Conservation (phyloP, 2,113 vertebrate species). For the Capra hircus region DNA sequence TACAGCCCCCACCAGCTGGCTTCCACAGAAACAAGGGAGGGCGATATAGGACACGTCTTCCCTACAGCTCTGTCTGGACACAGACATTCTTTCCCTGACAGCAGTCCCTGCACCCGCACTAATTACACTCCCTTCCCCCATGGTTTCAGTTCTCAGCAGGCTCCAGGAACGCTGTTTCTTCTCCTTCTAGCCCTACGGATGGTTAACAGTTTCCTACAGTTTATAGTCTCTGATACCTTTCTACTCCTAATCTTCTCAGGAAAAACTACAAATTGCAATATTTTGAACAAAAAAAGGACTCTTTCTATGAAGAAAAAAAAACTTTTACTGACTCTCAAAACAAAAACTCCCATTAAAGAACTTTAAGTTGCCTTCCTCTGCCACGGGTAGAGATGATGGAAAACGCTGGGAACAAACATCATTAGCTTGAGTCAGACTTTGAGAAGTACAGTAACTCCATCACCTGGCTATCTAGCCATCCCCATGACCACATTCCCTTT, state of each 20-base stretch:
- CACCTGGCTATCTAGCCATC: background rate
- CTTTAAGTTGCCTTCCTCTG: background rate
- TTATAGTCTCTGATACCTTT: background rate
- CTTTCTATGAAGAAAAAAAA: background rate
- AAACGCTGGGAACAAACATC: background rate
- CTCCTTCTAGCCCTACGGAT: background rate
- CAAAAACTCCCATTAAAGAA: background rate
- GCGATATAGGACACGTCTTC: background rate
- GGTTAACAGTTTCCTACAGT: background rate
- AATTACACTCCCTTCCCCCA: background rate
- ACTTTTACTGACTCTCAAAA: background rate
- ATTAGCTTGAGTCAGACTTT: background rate
- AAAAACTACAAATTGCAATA: background rate
- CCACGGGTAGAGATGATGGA: background rate
- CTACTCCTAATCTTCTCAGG: background rate
- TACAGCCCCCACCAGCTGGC: background rate
- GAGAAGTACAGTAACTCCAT: background rate
- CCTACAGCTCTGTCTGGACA: background rate
- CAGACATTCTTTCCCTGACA: background rate
- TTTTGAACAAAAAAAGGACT: background rate
- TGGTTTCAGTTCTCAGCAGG: background rate
- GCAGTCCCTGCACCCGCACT: background rate
- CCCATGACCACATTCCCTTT: background rate
- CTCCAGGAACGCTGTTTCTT: background rate
- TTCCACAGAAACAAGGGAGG: background rate